Base-by-base conservation (phyloP, 1,140 invertebrate genomes). In the Protaetia brevitarsis region DNA sequence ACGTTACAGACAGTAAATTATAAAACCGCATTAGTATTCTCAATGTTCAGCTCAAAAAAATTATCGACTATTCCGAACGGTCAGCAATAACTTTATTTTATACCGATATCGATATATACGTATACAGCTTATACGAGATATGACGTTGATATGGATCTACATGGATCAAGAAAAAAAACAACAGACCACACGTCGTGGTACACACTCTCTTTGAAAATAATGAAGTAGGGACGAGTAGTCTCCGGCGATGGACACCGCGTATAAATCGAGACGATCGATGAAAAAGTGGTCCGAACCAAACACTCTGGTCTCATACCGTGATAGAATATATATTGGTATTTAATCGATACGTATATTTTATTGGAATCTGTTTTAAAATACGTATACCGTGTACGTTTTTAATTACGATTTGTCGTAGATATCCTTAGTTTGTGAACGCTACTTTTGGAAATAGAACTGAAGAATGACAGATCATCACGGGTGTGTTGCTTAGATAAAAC, bases 61-160 rank as follows among this genome's bases (percentile, higher is more conserved):
- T 58, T 27, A 27, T 58, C 23, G 56, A 27, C 21, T 21, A 58
- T 58, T 58, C 56, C 26, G 56, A 28, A 58, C 56, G 56, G 56
- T 28, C 28, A 27, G 56, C 56, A 58, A 58, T 58, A 58, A 58
- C 56, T 58, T 58, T 58, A 58, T 58, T 58, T 58, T 58, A 58
- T 58, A 58, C 56, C 23, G 56, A 58, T 45, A 45, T 45, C 41
- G 23, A 45, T 45, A 45, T 45, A 58, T 30, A 58, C 56, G 26
- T 11, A 58, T 28, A n/a, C 10, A n/a, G 29, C n/a, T 7, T 58
- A 58, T 58, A 58, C 5, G 56, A 58, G 56, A 58, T 58, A 58
- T 58, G 56, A 58, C 56, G 28, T 58, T n/a, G 56, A 58, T 58
- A 58, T 30, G 56, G 23, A 28, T 30, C 56, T 58, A 58, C 23